These are phyloP conservation scores for Spinus pinus DNA, from an alignment of 2,797 vertebrate species.

Conservation along the genomic window DNA sequence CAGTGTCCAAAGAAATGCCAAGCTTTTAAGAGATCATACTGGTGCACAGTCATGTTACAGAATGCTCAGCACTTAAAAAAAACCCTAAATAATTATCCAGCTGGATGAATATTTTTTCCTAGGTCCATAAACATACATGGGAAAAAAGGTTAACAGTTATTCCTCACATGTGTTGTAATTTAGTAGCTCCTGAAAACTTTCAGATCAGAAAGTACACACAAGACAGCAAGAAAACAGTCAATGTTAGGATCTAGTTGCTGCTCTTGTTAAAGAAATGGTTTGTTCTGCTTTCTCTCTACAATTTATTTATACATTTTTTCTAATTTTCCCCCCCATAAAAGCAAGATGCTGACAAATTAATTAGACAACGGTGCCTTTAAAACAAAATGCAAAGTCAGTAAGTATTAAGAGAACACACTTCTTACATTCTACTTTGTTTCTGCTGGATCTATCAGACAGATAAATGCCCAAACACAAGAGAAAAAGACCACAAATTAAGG, in stretches of 20 bases:
- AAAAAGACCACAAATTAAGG: neutral
- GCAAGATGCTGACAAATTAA: neutral
- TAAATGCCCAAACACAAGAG: neutral
- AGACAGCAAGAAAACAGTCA: neutral
- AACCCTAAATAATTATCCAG: neutral
- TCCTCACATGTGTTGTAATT: neutral
- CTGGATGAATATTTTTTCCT: neutral
- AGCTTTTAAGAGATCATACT: neutral
- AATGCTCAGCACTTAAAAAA: neutral
- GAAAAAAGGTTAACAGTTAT: neutral
- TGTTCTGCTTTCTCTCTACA: neutral
- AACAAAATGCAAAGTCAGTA: neutral
- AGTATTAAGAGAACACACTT: neutral
- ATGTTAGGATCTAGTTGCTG: neutral
- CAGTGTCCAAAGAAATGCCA: neutral
- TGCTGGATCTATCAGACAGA: neutral
- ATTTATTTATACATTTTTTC: neutral
- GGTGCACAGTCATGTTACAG: neutral
- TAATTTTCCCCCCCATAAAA: accelerated
- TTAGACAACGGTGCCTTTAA: neutral
- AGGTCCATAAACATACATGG: neutral
- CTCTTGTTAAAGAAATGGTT: neutral
- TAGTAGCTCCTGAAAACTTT: neutral
- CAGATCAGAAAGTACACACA: neutral
- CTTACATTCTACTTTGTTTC: neutral